A percentile compares a stretch with the other conserved stretches of the same genome.
phyloP scores from a whole-genome alignment of 2,797 vertebrate species.

The Notamacropus eugenii region DNA sequence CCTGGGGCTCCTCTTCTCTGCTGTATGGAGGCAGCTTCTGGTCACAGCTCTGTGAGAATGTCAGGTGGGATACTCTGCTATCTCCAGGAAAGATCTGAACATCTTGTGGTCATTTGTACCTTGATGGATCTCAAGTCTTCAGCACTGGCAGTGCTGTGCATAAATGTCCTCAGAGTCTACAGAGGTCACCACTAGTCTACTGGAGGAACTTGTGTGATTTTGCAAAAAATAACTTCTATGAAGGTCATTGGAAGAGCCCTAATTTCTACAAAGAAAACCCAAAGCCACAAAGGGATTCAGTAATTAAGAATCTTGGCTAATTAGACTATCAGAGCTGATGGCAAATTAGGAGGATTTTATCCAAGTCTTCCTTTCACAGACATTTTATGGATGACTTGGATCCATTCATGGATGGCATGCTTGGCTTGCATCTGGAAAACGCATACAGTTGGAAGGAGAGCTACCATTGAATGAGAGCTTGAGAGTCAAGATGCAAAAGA shows the following conservation, averaged over 20 bases:
- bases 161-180: background rate
- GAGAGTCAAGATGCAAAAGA: background rate
- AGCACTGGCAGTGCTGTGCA: background rate
- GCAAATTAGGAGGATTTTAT: background rate
- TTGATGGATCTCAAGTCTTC: background rate
- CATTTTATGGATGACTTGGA: background rate
- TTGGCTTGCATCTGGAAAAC: background rate
- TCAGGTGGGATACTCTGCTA: background rate
- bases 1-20: background rate
- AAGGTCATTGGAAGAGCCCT: background rate
- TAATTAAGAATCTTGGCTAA: background rate
- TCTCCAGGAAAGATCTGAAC: background rate
- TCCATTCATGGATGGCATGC: background rate
- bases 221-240: background rate
- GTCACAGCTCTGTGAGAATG: background rate
- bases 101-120: background rate
- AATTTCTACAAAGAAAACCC: background rate
- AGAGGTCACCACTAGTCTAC: background rate
- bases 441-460: background rate
- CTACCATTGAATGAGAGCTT: background rate
- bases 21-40: background rate
- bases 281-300: background rate
- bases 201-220: background rate
- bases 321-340: background rate
- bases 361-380: background rate